phyloP scores from a whole-genome alignment of 2,888 invertebrate species.

The Yponomeuta malinellus region DNA sequence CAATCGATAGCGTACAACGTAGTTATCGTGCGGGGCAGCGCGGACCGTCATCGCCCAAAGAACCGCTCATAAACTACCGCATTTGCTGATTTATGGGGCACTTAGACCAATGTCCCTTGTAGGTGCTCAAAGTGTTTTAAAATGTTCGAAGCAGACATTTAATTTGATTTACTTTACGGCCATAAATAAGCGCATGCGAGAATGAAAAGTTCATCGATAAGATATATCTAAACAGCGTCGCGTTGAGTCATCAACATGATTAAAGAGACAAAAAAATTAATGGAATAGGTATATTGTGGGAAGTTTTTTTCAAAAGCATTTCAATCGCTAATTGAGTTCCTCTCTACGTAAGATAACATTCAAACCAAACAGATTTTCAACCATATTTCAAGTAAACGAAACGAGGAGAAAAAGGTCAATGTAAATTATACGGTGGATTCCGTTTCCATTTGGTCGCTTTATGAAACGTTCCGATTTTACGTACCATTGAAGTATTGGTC shows the following conservation, averaged over 20 bases:
- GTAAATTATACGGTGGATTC: constrained; percentile 9
- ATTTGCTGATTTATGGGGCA: constrained; percentile 48
- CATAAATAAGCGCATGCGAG: constrained; percentile 22
- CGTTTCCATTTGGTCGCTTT: constrained; percentile 12
- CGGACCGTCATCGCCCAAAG: neutral
- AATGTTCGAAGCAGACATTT: constrained; percentile 32
- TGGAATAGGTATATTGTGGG: neutral
- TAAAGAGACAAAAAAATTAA: neutral
- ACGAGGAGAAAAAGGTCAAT: neutral
- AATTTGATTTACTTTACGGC: constrained; percentile 29
- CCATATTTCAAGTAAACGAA: constrained; percentile 3
- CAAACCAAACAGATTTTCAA: neutral
- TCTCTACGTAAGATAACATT: neutral
- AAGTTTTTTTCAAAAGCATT: neutral
- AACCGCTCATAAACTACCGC: constrained; percentile 38
- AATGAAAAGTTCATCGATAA: constrained; percentile 14
- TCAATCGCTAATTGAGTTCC: neutral
- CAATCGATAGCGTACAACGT: constrained; percentile 1
- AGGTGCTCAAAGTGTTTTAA: constrained; percentile 41
- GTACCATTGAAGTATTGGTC: constrained; percentile 41
- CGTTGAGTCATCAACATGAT: neutral
- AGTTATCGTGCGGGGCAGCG: neutral
- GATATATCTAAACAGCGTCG: neutral
- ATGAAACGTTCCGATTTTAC: constrained; percentile 35
- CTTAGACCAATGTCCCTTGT: constrained; percentile 47